Base-by-base conservation (phyloP, 2,113 vertebrate genomes). In the Formicarius rufipectus region DNA sequence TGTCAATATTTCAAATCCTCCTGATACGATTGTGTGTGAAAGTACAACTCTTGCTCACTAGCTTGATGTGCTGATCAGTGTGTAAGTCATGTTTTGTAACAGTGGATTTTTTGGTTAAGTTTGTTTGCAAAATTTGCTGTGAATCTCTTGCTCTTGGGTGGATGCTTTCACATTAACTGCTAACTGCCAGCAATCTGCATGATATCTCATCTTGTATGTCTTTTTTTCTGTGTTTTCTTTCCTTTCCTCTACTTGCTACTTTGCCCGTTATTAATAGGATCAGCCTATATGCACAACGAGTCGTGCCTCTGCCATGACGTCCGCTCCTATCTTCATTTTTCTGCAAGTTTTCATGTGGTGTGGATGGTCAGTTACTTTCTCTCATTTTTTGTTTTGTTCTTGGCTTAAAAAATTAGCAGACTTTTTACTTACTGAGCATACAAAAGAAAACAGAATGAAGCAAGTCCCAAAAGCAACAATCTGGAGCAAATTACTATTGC, bases 301-400 rank as follows among this genome's bases (percentile, higher is more conserved):
- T 98, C 97, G 92, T 98, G 98, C 98, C 97, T 98, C 97, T 96
- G 84, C 98, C 95, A 96, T 98, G 98, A 98, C 77, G 97, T 97
- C 98, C 27, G 84, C 97, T 97, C 97, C 98, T 96, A 94, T 98
- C 97, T 97, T 98, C 97, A 99, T 99, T 98, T 99, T 99, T 98
- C 99, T 99, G 98, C 99, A 99, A 98, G 98, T 99, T 98, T 98
- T 99, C 98, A 98, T 99, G 98, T 99, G 98, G 98, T 99, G 98
- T 98, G 98, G 98, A 98, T 99, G 98, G 98, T 99, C 98, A 99
- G 98, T 99, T 98, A 97, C 98, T 98, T 98, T 98, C 98, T 95
- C 96, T 98, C 96, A 98, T 97, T 98, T 98, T 96, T 96, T 96
- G 82, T 88, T 97, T 95, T 78, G 87, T 97, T 95, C 80, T 95